Evolutionary conservation across 2,888 invertebrate genomes (phyloP).

Genomic region (Patella pellucida): DNA sequence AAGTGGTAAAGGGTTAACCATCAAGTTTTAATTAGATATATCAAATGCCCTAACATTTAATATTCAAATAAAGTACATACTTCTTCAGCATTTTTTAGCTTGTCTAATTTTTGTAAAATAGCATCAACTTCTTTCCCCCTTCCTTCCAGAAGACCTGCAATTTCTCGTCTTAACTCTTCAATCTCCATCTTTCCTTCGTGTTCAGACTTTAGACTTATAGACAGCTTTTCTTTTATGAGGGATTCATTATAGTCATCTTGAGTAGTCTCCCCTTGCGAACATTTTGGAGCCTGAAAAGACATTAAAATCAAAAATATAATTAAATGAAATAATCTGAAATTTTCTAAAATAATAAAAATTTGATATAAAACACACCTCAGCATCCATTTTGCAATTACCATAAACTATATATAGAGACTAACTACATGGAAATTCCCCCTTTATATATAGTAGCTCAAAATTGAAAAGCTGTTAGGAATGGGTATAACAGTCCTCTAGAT

Average conservation of each 20-base stretch:
- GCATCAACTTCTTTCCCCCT: conserved; percentile 40
- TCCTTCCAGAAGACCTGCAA: conserved; percentile 43
- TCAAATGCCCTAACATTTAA: too few species aligned
- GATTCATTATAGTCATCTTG: neutral
- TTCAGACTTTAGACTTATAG: neutral
- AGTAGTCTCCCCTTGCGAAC: neutral
- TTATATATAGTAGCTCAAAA: too few species aligned
- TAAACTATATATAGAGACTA: too few species aligned
- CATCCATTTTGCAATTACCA: too few species aligned
- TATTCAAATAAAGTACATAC: conserved; percentile 17
- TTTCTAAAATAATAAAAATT: too few species aligned
- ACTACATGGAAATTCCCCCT: too few species aligned
- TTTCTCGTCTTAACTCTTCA: conserved; percentile 43
- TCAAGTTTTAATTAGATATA: too few species aligned
- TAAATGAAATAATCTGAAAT: too few species aligned
- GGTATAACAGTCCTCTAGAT: too few species aligned
- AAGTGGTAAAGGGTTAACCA: too few species aligned
- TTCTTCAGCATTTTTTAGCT: conserved; percentile 34
- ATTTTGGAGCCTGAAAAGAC: conserved; percentile 5
- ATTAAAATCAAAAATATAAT: neutral
- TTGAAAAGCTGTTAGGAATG: too few species aligned
- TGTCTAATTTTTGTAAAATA: conserved; percentile 41
- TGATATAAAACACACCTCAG: too few species aligned
- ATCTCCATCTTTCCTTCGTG: conserved; percentile 31
- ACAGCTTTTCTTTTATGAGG: neutral